These are phyloP conservation scores for Alloplasta piceator DNA, from an alignment of 2,888 invertebrate genomes.

Conservation along the genomic window DNA sequence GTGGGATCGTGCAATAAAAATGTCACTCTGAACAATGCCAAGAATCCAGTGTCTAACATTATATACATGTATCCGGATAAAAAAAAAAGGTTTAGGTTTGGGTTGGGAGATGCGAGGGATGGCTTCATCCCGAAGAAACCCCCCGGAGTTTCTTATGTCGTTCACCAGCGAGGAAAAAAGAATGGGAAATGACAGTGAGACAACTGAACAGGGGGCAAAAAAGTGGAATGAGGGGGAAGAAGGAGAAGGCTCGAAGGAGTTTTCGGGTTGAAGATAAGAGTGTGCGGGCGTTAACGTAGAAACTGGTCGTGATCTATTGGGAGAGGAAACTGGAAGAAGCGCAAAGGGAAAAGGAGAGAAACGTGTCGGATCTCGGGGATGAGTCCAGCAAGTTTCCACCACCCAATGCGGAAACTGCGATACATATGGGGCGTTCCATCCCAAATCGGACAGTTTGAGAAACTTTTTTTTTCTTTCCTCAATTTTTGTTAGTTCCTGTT, in stretches of 20 bases:
- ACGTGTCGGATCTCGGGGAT: conserved; percentile 34
- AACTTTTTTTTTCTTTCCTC: too few relatives aligned
- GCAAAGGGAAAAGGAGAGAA: conserved; percentile 27
- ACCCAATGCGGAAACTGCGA: conserved; percentile 55
- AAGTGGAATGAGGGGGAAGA: conserved; percentile 28
- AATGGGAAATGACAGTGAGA: conserved; percentile 28
- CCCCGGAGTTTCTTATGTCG: conserved; percentile 30
- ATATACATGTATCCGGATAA: neutral
- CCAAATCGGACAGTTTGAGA: too few relatives aligned
- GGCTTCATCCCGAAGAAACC: conserved; percentile 25
- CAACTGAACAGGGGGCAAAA: conserved; percentile 14
- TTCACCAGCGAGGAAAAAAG: neutral
- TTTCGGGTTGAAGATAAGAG: conserved; percentile 39
- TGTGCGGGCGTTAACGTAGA: conserved; percentile 46
- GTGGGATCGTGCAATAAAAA: conserved; percentile 47
- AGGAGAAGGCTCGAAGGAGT: conserved; percentile 47
- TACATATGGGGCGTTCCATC: conserved; percentile 15
- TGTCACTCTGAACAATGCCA: conserved; percentile 51
- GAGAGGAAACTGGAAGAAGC: conserved; percentile 56
- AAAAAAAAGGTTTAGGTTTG: neutral
- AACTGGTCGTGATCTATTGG: conserved; percentile 54
- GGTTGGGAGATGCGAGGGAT: conserved; percentile 6
- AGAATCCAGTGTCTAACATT: neutral
- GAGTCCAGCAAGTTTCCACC: conserved; percentile 23
- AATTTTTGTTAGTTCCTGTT: too few relatives aligned